phyloP scores from a whole-genome alignment of 37 sponge, comb jelly and placozoan genomes.

The Theonella swinhoei region DNA sequence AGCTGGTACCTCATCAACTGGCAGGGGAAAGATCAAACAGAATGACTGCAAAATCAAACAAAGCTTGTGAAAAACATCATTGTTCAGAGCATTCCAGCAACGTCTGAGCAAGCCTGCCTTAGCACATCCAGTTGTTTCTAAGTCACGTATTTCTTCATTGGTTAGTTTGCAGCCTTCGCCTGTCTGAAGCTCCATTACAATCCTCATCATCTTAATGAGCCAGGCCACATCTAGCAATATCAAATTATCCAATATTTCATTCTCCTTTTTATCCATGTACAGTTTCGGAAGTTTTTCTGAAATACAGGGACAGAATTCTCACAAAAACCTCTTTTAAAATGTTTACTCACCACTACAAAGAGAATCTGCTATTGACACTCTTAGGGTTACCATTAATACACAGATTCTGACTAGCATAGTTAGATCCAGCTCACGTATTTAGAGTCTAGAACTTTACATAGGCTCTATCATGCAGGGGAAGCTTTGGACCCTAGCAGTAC shows the following conservation, averaged over 20 bases:
- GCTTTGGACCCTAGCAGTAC: too few relatives aligned
- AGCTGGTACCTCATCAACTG: neutral
- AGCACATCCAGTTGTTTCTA: conserved; percentile 13
- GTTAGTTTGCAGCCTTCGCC: neutral
- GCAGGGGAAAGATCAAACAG: conserved; percentile 41
- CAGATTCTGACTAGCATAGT: too few relatives aligned
- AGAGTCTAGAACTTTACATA: too few relatives aligned
- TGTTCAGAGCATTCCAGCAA: conserved; percentile 21
- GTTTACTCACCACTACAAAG: too few relatives aligned
- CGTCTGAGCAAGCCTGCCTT: neutral
- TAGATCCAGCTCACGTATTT: too few relatives aligned
- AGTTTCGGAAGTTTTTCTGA: conserved; percentile 26
- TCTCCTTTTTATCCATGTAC: conserved; percentile 36
- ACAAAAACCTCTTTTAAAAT: too few relatives aligned
- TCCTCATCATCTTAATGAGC: conserved; percentile 60
- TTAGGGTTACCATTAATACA: too few relatives aligned
- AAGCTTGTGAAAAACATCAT: conserved; percentile 13
- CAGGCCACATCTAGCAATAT: conserved; percentile 47
- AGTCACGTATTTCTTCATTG: neutral
- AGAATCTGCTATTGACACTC: too few relatives aligned
- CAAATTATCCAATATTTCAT: conserved; percentile 14
- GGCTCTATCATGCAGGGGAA: too few relatives aligned
- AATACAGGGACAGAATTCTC: too few relatives aligned
- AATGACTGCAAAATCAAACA: conserved; percentile 51
- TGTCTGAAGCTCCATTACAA: conserved; percentile 30